phyloP scores from a whole-genome alignment of 2,797 vertebrate species.

The Coregonus ussuriensis region DNA sequence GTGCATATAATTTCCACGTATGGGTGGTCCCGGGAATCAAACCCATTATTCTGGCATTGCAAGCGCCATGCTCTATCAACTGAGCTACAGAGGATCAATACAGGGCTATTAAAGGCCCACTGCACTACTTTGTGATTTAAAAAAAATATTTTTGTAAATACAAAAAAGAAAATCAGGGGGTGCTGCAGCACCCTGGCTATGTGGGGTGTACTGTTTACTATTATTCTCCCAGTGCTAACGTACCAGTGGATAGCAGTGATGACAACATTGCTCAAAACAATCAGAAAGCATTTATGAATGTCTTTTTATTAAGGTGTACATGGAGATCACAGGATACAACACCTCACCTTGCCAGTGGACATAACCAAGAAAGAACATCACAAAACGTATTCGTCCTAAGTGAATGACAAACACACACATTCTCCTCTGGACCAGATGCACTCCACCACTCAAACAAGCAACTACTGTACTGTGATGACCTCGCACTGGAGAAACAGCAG shows the following conservation, averaged over 20 bases:
- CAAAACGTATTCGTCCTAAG: neutral
- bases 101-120: too few relatives aligned
- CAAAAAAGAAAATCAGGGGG: too few relatives aligned
- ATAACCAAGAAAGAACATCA: neutral
- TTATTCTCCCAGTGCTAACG: neutral
- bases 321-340: neutral
- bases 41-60: neutral
- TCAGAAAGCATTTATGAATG: neutral
- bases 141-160: too few relatives aligned
- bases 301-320: neutral
- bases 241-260: neutral
- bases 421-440: neutral
- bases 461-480: conserved; percentile 1
- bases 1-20: neutral
- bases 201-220: neutral
- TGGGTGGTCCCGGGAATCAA: neutral
- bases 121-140: too few relatives aligned
- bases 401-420: too few relatives aligned
- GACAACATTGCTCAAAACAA: neutral
- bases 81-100: neutral
- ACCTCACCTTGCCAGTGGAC: neutral
- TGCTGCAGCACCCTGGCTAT: too few relatives aligned
- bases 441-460: neutral
- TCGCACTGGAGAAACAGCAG: conserved; percentile 50
- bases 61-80: neutral